Conservation (phyloP, 2,113 vertebrate genomes). For the Lucifuga dentata region DNA sequence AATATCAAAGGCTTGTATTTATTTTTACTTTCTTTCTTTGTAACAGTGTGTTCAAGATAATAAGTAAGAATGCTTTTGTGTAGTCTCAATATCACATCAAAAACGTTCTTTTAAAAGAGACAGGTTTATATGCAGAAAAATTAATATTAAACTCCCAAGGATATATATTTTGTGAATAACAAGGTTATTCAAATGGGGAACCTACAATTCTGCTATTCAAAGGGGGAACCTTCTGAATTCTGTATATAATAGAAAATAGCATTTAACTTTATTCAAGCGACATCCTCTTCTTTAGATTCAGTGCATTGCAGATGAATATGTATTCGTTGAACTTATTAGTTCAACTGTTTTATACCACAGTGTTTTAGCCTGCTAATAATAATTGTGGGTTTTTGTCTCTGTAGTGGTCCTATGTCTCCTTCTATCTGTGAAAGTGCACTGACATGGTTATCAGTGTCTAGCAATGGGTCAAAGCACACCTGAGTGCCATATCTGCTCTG, state of each 20-base stretch:
- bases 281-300: not conserved
- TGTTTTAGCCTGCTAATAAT: no score
- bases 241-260: no score
- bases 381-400: constrained; percentile 10
- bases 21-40: constrained; percentile 5
- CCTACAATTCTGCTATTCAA: no score
- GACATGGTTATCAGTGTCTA: no score
- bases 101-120: no score
- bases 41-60: not conserved
- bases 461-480: no score
- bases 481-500: not conserved
- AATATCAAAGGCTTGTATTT: not conserved
- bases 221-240: no score
- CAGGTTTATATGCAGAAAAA: not conserved
- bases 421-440: constrained; percentile 10
- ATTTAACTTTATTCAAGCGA: not conserved
- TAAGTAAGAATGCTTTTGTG: not conserved
- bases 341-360: no score
- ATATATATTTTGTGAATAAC: not conserved
- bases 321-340: not conserved
- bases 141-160: not conserved
- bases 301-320: not conserved
- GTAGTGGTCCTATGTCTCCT: constrained; percentile 2
- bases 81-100: not conserved
- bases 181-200: not conserved